These are phyloP conservation scores for Cerceris rybyensis DNA, from an alignment of 2,888 invertebrate species.

Conservation along the genomic window DNA sequence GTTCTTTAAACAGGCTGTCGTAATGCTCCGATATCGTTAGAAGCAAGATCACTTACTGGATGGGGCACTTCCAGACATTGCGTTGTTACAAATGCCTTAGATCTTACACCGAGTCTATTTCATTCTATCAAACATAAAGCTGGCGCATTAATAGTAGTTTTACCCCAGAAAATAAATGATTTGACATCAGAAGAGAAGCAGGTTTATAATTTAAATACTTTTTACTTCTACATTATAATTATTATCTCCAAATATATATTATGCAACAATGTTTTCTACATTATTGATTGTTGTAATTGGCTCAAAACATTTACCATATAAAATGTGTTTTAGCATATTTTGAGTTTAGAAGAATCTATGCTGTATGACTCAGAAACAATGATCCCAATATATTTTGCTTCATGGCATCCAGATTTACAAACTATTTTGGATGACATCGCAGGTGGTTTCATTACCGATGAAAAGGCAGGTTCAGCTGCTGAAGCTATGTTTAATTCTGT, in stretches of 20 bases:
- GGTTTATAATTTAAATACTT: conserved; percentile 80
- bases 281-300: background rate
- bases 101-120: conserved; percentile 90
- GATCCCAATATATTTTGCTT: conserved; percentile 94
- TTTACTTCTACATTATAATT: background rate
- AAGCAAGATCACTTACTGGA: conserved; percentile 92
- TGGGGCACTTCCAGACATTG: conserved; percentile 96
- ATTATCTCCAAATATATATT: background rate
- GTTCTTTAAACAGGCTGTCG: conserved; percentile 87
- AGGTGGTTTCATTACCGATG: conserved; percentile 86
- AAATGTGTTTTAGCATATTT: conserved; percentile 85
- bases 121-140: conserved; percentile 90
- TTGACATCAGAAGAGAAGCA: conserved; percentile 88
- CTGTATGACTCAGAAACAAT: conserved; percentile 89
- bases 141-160: conserved; percentile 92
- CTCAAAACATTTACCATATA: conserved; percentile 5
- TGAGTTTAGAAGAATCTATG: conserved; percentile 91
- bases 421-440: conserved; percentile 90
- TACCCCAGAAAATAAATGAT: conserved; percentile 88
- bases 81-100: conserved; percentile 90
- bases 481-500: conserved; percentile 93
- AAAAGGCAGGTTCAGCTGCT: conserved; percentile 89
- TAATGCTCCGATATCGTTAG: conserved; percentile 92
- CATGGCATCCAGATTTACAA: conserved; percentile 89
- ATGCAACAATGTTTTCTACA: background rate